Percentiles rank a stretch among this genome's conserved stretches.
These are phyloP conservation scores for Lerista edwardsae DNA, from an alignment of 2,797 vertebrate species.

Conservation along the genomic window DNA sequence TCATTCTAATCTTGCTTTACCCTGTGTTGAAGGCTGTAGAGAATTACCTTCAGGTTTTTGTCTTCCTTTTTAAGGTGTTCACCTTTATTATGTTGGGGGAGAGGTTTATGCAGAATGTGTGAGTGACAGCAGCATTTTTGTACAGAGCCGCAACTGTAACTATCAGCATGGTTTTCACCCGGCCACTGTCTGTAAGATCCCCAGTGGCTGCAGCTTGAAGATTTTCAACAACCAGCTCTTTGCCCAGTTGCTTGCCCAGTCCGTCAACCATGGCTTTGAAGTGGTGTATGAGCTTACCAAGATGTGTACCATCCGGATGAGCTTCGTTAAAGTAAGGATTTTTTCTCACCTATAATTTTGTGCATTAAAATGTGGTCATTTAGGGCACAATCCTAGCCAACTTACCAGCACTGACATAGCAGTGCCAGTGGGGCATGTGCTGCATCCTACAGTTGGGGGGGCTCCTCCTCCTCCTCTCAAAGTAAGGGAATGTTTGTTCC, in stretches of 20 bases:
- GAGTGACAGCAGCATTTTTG: slow-evolving; percentile 98
- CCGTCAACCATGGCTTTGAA: slow-evolving; percentile 96
- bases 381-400: too few relatives aligned
- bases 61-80: slow-evolving; percentile 81
- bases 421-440: too few relatives aligned
- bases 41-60: neutral
- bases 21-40: neutral
- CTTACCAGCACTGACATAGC: too few relatives aligned
- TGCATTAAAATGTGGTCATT: neutral
- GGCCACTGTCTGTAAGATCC: slow-evolving; percentile 97
- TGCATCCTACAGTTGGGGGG: too few relatives aligned
- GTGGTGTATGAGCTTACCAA: slow-evolving; percentile 98
- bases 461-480: too few relatives aligned
- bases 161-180: slow-evolving; percentile 98
- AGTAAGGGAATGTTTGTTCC: too few relatives aligned
- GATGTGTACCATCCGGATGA: slow-evolving; percentile 99
- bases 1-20: neutral
- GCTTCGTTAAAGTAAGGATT: slow-evolving; percentile 94
- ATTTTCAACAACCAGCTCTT: slow-evolving; percentile 99
- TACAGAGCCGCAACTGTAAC: slow-evolving; percentile 98
- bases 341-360: slow-evolving; percentile 22
- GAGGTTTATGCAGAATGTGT: slow-evolving; percentile 97
- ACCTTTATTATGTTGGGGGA: slow-evolving; percentile 95
- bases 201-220: slow-evolving; percentile 98
- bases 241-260: slow-evolving; percentile 94